A percentile compares a stretch with the other conserved stretches of the same genome.
phyloP scores from a whole-genome alignment of 2,797 vertebrate species.

The Trichosurus vulpecula region DNA sequence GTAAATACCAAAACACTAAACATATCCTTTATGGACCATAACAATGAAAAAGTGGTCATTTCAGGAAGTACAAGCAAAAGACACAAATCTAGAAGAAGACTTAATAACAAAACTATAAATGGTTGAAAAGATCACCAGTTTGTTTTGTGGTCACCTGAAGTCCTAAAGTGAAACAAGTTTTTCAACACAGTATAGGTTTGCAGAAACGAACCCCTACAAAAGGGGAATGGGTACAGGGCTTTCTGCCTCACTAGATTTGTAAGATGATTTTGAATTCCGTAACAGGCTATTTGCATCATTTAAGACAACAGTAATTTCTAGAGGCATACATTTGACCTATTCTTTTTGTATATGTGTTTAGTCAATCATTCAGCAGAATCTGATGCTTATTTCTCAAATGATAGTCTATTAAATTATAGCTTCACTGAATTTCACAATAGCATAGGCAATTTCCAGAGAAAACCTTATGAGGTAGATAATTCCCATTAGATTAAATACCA shows the following conservation, averaged over 20 bases:
- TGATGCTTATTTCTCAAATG: constrained; percentile 31
- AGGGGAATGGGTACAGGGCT: constrained; percentile 40
- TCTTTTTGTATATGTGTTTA: constrained; percentile 51
- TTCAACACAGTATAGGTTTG: not conserved
- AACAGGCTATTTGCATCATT: constrained; percentile 50
- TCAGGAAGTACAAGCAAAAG: not conserved
- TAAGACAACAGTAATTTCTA: constrained; percentile 46
- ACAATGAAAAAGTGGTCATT: not conserved
- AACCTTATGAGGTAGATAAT: not conserved
- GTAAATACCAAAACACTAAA: not conserved
- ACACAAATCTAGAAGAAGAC: not conserved
- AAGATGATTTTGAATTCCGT: constrained; percentile 51
- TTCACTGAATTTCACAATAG: constrained; percentile 59
- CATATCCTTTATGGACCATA: not conserved
- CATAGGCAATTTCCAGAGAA: constrained; percentile 42
- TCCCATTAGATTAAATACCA: constrained; percentile 16
- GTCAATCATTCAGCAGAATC: constrained; percentile 48
- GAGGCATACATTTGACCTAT: constrained; percentile 29
- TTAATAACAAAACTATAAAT: not conserved
- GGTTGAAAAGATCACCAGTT: not conserved
- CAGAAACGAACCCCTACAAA: not conserved
- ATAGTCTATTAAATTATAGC: constrained; percentile 60
- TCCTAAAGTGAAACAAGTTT: not conserved
- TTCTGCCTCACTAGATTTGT: constrained; percentile 35
- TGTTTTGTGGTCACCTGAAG: not conserved